Conservation (phyloP, 2,888 invertebrate species). For the Yponomeuta cagnagella region DNA sequence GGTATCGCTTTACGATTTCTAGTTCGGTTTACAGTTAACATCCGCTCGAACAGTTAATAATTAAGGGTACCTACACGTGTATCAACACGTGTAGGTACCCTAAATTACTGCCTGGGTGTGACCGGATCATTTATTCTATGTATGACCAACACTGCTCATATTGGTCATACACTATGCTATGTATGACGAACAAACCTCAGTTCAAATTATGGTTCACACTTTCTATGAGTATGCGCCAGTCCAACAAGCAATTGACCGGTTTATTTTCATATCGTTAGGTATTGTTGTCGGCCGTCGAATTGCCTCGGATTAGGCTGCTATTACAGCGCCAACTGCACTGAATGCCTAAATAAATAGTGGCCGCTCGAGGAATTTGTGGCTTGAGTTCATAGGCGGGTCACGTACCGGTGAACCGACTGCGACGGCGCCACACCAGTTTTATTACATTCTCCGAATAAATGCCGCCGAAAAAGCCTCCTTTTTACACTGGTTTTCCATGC, state of each 20-base stretch:
- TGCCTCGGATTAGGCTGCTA: constrained; percentile 37
- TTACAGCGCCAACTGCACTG: constrained; percentile 39
- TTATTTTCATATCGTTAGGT: constrained; percentile 20
- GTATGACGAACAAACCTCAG: no score
- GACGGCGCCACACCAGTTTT: constrained; percentile 48
- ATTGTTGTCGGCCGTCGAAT: constrained; percentile 25
- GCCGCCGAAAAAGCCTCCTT: constrained; percentile 38
- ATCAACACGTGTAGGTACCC: no score
- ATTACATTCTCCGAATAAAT: constrained; percentile 65
- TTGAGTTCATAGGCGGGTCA: constrained; percentile 50
- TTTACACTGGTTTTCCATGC: constrained; percentile 8
- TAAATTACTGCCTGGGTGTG: no score
- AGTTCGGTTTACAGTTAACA: not conserved
- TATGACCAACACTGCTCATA: no score
- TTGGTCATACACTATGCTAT: no score
- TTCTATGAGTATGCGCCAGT: not conserved
- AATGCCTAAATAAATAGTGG: constrained; percentile 53
- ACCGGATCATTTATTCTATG: no score
- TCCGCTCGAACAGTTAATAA: not conserved
- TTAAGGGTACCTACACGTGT: no score
- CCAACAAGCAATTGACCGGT: not conserved
- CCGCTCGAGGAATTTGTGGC: constrained; percentile 36
- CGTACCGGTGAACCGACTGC: constrained; percentile 41
- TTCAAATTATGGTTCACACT: no score
- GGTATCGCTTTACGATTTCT: not conserved